Evolutionary conservation across 1,140 invertebrate species (phyloP), one percentile per base, ranked within the genome.

Genomic region (Elymnias hypermnestra): DNA sequence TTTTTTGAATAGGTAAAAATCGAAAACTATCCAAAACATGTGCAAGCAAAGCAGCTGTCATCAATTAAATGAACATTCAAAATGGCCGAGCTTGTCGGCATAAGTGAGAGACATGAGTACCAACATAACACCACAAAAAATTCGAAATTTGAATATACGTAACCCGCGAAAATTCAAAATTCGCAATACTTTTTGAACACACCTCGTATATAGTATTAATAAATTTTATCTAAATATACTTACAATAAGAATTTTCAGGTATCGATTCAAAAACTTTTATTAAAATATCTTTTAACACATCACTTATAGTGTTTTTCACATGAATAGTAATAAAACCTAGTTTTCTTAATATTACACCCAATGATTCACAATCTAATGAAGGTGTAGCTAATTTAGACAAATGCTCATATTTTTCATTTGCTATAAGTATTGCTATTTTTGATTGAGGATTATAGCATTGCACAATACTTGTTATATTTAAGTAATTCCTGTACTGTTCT

Each of bases 241-340:
- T 73, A 87, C 85, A 79, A 49, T 86, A 87, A 22, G 82, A 75
- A 56, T 84, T 59, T 44, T 72, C 55, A 8, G 74, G 73, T 47
- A 85, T 63, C 0, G 55, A 13, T 19, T 51, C 28, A 53, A 77
- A 67, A 12, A 77, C 50, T 22, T 63, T 53, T 4, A 17, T 39
- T 23, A 87, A 54, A 38, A 75, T 61, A 31, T 39, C 47, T 45
- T 73, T 83, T 12, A 86, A 60, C 25, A 59, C 31, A 7, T 17
- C 14, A 47, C 59, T 72, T 3, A 41, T 60, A 15, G 71, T 67
- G 57, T 87, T 77, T 37, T 70, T 77, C 23, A 87, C 55, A 26
- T 53, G 59, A 3, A 86, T 48, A 2, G 71, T 60, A 26, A 81
- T 62, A 60, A 87, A 87, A 2, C 75, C 85, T 33, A 84, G 53